Base-by-base conservation (phyloP, 2,888 invertebrate genomes). In the Tineola bisselliella region DNA sequence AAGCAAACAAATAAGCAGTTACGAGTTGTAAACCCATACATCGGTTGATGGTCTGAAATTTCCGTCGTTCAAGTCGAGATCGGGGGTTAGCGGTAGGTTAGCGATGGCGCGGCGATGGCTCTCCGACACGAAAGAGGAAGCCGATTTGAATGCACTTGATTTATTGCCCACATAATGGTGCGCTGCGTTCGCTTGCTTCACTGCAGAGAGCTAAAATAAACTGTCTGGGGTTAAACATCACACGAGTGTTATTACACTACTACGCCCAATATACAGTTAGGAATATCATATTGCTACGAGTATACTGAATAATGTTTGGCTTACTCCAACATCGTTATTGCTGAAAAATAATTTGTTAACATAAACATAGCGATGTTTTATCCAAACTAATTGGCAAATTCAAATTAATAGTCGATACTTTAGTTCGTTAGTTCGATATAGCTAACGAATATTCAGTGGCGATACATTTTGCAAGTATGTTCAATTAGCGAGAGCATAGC, bases 351-450 rank as follows among this genome's bases (percentile, higher is more conserved):
- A n/a, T n/a, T n/a, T n/a, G n/a, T n/a, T n/a, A 25, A 25, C 25
- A 25, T 25, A 6, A 13, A 2, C 43, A 43, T 4, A 43, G n/a
- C n/a, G 5, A 43, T 10, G 43, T 43, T n/a, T 43, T 33, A 33
- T 54, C 8, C 8, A 56, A 56, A 56, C 8, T 2, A 18, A 56
- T 11, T 79, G 74, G 78, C 82, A 84, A 82, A 83, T 84, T 83
- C 81, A 80, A 82, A 75, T 81, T 82, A 83, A 84, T 81, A 82
- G 81, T 83, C 82, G 84, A 84, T 84, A 84, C 83, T 82, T 82
- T 77, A 81, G 83, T 86, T 86, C 84, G 86, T 84, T 86, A 86
- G 83, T 73, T 79, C 82, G 82, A 84, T 84, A 86, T 84, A 80
- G 84, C 25, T 25, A 25, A 25, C 83, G 84, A 84, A 86, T 33